Evolutionary conservation across 37 sponge, comb jelly and placozoan species (phyloP).

Genomic region (Cliona cf. orientalis): DNA sequence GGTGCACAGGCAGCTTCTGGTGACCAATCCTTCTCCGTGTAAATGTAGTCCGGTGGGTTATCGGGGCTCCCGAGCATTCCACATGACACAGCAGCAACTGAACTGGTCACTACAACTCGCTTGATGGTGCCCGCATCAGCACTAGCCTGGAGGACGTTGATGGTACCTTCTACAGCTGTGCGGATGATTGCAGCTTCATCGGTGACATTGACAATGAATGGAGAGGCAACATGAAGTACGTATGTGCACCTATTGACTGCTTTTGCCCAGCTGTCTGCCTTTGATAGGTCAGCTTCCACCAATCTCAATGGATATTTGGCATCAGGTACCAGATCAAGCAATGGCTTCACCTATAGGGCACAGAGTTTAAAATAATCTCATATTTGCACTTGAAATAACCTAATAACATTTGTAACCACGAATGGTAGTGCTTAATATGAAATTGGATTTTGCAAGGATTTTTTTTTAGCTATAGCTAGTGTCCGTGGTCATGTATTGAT

Average conservation of each 20-base stretch:
- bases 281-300: constrained; percentile 81
- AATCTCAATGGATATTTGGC: constrained; percentile 78
- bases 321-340: constrained; percentile 67
- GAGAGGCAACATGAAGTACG: constrained; percentile 92
- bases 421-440: no score
- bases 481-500: no score
- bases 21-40: constrained; percentile 89
- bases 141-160: constrained; percentile 86
- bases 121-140: constrained; percentile 77
- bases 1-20: constrained; percentile 27
- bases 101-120: constrained; percentile 89
- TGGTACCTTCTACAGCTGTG: constrained; percentile 84
- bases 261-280: constrained; percentile 73
- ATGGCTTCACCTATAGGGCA: constrained; percentile 58
- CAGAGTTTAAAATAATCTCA: no score
- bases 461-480: no score
- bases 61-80: constrained; percentile 51
- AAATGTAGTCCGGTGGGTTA: constrained; percentile 38
- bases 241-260: constrained; percentile 88
- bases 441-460: no score
- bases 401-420: no score
- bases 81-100: constrained; percentile 77
- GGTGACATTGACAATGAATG: no score
- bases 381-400: no score
- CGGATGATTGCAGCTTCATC: constrained; percentile 45